A percentile compares a stretch with the other conserved stretches of the same genome.
These are phyloP conservation scores for Podarcis siculus DNA, from an alignment of 2,797 vertebrate species.

Conservation along the genomic window DNA sequence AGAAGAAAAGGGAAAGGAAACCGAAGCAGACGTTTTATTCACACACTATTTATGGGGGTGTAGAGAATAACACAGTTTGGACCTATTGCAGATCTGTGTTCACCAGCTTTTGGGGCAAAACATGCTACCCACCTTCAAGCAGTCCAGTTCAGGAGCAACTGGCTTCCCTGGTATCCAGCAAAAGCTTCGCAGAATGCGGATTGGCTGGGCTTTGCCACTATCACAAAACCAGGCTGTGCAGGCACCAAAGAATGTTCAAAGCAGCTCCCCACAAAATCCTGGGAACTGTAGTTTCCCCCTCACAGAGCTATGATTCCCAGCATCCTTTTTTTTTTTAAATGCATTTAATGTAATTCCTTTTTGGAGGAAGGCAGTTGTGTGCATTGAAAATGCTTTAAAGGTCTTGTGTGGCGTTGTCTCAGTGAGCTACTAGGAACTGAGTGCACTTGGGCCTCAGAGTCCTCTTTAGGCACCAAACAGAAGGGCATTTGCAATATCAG, in stretches of 20 bases:
- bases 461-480: neutral
- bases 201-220: neutral
- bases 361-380: too few relatives aligned
- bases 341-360: too few relatives aligned
- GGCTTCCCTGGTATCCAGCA: neutral
- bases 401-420: neutral
- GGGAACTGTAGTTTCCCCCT: too few relatives aligned
- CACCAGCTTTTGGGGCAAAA: neutral
- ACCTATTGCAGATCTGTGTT: neutral
- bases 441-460: neutral
- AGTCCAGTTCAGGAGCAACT: neutral
- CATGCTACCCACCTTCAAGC: neutral
- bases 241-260: neutral
- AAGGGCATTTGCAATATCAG: neutral
- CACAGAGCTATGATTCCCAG: too few relatives aligned
- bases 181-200: neutral
- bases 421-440: too few relatives aligned
- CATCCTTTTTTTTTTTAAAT: too few relatives aligned
- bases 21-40: neutral
- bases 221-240: too few relatives aligned
- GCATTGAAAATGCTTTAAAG: neutral
- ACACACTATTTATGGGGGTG: neutral
- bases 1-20: conserved; percentile 36
- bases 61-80: neutral
- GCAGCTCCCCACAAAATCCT: neutral